phyloP scores from a whole-genome alignment of 2,888 invertebrate species.

The Tipula helvola region DNA sequence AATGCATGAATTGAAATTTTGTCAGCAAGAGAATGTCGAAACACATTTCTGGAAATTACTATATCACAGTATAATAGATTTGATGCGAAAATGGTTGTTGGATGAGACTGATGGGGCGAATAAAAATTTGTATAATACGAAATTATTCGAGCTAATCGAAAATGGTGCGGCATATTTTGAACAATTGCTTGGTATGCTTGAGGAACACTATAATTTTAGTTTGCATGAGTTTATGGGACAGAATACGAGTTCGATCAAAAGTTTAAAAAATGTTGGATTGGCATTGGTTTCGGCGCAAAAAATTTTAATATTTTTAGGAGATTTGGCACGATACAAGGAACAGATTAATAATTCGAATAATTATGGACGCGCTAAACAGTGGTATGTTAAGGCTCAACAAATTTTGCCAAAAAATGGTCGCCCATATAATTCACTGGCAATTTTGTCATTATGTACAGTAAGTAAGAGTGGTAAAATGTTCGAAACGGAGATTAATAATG shows the following conservation, averaged over 20 bases:
- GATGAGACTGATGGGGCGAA: constrained; percentile 41
- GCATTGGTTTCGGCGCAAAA: constrained; percentile 81
- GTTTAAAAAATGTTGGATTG: constrained; percentile 52
- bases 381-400: constrained; percentile 88
- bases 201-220: constrained; percentile 60
- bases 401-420: constrained; percentile 90
- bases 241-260: constrained; percentile 31
- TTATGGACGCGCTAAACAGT: constrained; percentile 67
- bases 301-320: constrained; percentile 78
- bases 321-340: constrained; percentile 82
- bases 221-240: neutral
- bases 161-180: constrained; percentile 72
- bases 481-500: neutral
- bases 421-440: constrained; percentile 89
- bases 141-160: constrained; percentile 49
- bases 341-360: constrained; percentile 69
- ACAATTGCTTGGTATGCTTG: constrained; percentile 55
- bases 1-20: constrained; percentile 70
- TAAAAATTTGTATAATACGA: constrained; percentile 50
- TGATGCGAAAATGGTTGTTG: constrained; percentile 54
- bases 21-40: constrained; percentile 76
- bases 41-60: constrained; percentile 85
- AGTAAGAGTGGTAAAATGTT: constrained; percentile 28
- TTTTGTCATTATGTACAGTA: constrained; percentile 72
- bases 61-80: constrained; percentile 78